phyloP scores from a whole-genome alignment of 2,113 vertebrate species.

The Siniperca chuatsi region DNA sequence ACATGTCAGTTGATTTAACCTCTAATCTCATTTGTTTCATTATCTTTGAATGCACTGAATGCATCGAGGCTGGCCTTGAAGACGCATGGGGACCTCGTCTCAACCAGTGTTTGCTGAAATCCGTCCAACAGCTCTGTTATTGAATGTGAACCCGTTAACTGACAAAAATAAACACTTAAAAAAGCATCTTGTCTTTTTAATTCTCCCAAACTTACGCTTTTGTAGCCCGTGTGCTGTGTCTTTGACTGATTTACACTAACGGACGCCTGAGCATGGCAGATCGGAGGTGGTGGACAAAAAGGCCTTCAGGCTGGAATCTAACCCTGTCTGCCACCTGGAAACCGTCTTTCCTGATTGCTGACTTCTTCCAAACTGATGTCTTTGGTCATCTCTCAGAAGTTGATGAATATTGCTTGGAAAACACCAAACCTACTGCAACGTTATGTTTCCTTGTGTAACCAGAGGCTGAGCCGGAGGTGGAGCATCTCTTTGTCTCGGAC shows the following conservation, averaged over 20 bases:
- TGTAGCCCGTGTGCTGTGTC: not conserved
- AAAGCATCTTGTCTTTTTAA: constrained; percentile 49
- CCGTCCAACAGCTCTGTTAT: constrained; percentile 7
- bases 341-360: constrained; percentile 27
- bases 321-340: constrained; percentile 34
- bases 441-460: constrained; percentile 77
- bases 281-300: constrained; percentile 16
- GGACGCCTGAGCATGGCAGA: constrained; percentile 61
- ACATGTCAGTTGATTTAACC: constrained; percentile 63
- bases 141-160: constrained; percentile 36
- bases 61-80: constrained; percentile 30
- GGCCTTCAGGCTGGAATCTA: constrained; percentile 12
- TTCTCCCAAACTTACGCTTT: not conserved
- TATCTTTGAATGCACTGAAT: constrained; percentile 66
- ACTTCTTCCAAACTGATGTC: constrained; percentile 31
- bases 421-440: constrained; percentile 16
- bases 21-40: constrained; percentile 45
- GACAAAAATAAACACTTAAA: constrained; percentile 42
- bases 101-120: constrained; percentile 2
- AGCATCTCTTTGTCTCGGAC: constrained; percentile 94
- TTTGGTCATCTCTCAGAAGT: constrained; percentile 14
- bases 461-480: constrained; percentile 96
- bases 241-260: constrained; percentile 56
- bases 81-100: constrained; percentile 65
- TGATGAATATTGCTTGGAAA: constrained; percentile 22